These are phyloP conservation scores for Sphinx pinastri DNA, from an alignment of 2,888 invertebrate species.

Conservation along the genomic window DNA sequence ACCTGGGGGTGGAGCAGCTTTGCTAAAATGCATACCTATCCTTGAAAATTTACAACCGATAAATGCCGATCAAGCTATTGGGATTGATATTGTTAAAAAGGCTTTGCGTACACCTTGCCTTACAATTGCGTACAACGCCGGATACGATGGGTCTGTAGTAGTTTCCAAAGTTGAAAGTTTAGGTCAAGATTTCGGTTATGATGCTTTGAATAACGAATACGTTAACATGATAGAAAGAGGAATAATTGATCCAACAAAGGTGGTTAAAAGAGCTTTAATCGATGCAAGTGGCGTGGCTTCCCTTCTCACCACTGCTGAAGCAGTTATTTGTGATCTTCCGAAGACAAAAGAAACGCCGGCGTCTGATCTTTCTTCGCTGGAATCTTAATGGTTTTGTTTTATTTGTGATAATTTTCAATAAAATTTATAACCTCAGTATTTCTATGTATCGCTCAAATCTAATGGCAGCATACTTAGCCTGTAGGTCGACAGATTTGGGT, in stretches of 20 bases:
- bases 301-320: conserved; percentile 92
- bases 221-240: conserved; percentile 96
- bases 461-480: no score
- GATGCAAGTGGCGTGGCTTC: conserved; percentile 77
- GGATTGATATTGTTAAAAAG: conserved; percentile 92
- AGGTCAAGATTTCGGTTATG: conserved; percentile 91
- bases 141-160: conserved; percentile 93
- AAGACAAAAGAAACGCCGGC: conserved; percentile 42
- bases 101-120: conserved; percentile 93
- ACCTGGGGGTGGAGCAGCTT: conserved; percentile 96
- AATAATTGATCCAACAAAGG: conserved; percentile 97
- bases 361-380: conserved; percentile 8
- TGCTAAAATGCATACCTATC: conserved; percentile 90
- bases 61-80: conserved; percentile 90
- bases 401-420: background rate
- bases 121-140: conserved; percentile 96
- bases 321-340: conserved; percentile 93
- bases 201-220: conserved; percentile 93
- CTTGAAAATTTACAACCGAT: conserved; percentile 85
- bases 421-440: background rate
- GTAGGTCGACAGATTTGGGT: no score
- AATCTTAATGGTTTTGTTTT: background rate
- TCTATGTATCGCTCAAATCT: no score
- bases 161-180: conserved; percentile 94
- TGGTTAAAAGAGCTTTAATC: conserved; percentile 68